Evolutionary conservation across 1,140 invertebrate genomes (phyloP), one percentile per base, ranked within the genome.

Genomic region (Neomicropteryx cornuta): DNA sequence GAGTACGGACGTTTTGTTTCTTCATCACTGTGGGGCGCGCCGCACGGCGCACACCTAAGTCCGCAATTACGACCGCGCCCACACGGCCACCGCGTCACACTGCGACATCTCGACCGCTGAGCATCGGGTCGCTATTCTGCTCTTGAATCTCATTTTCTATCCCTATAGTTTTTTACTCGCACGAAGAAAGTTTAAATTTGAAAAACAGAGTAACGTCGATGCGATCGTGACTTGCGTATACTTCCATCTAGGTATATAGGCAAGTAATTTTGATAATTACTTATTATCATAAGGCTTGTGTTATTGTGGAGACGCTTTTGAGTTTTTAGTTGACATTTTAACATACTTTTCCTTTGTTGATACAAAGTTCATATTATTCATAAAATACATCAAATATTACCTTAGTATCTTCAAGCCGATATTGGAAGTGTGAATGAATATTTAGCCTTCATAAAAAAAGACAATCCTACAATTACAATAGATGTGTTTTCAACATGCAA

Each of bases 1-100:
- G 72, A 54, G 96, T 99, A 58, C 95, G 87, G 50, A 98, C 90
- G 81, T 99, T 99, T 80, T 98, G 95, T 70, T 85, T 84, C 76
- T 89, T 89, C 86, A 90, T 90, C 52, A 63, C 66, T 62, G 55
- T 58, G 55, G 47, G 57, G 51, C 58, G 41, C 39, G 38, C 51
- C 41, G 48, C 47, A 45, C 42, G 44, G 41, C 34, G 43, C 46
- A 53, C 47, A 8, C 23, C 23, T 27, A 8, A 8, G 23, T 27
- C 8, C 23, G 8, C 13, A 27, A 8, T 13, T 27, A 27, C 13
- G 23, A 27, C 13, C 13, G 8, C 23, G 8, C 13, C 23, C 23
- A 27, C 23, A 27, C 23, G n/a, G n/a, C n/a, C n/a, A n/a, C n/a
- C n/a, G n/a, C n/a, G n/a, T n/a, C n/a, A n/a, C n/a, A n/a, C n/a